These are phyloP conservation scores for Trichogramma pretiosum DNA, from an alignment of 1,140 invertebrate species.

Conservation along the genomic window DNA sequence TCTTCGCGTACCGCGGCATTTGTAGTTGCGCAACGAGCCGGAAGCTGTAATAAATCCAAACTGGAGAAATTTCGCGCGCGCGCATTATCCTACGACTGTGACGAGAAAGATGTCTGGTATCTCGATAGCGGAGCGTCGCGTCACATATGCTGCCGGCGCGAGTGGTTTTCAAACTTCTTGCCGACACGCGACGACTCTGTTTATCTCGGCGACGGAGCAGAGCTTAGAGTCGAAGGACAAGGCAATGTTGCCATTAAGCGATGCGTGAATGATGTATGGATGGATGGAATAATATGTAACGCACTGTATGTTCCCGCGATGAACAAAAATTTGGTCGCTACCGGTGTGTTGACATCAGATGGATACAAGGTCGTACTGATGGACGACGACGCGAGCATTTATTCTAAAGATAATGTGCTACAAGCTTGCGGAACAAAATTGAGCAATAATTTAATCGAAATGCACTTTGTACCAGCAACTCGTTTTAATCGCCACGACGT, in stretches of 20 bases:
- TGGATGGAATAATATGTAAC: slow-evolving; percentile 14
- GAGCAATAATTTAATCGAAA: neutral
- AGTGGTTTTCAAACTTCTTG: slow-evolving; percentile 21
- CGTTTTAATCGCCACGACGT: neutral
- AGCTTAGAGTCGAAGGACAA: slow-evolving; percentile 12
- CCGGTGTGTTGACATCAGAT: slow-evolving; percentile 12
- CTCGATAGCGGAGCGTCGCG: slow-evolving; percentile 24
- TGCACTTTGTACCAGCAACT: neutral
- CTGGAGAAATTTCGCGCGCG: neutral
- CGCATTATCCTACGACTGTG: neutral
- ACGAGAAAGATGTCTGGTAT: slow-evolving; percentile 17
- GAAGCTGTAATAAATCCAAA: neutral
- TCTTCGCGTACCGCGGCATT: neutral
- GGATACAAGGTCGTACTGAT: slow-evolving; percentile 17
- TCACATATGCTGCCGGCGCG: slow-evolving; percentile 20
- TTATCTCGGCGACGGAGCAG: slow-evolving; percentile 19
- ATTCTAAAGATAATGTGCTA: slow-evolving; percentile 16
- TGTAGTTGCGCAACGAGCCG: neutral
- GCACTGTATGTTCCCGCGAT: slow-evolving; percentile 15
- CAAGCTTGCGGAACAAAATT: slow-evolving; percentile 16
- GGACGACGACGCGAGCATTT: slow-evolving; percentile 5
- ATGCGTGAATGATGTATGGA: slow-evolving; percentile 18
- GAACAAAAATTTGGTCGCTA: slow-evolving; percentile 21
- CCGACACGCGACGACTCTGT: slow-evolving; percentile 11
- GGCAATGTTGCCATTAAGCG: slow-evolving; percentile 19